Conservation (phyloP, 2,797 vertebrate species). For the Chloroceryle inda region DNA sequence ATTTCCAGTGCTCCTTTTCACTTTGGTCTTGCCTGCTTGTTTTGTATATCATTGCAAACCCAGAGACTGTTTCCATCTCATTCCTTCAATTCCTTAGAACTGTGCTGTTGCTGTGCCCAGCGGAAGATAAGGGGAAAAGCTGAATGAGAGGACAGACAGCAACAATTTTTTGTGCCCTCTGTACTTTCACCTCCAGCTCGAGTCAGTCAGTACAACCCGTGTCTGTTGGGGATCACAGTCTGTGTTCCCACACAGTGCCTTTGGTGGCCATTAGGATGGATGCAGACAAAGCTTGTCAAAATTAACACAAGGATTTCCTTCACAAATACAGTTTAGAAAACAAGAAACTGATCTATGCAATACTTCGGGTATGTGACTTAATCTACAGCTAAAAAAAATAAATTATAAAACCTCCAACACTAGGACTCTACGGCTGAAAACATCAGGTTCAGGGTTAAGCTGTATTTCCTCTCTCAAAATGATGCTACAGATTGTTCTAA, state of each 20-base stretch:
- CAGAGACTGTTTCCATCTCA: not conserved
- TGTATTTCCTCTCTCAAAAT: not conserved
- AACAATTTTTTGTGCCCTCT: not conserved
- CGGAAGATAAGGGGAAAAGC: not conserved
- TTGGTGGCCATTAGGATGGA: fast-evolving
- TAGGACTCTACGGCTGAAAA: not conserved
- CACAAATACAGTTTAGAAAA: not conserved
- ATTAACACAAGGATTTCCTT: not conserved
- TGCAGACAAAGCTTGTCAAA: not conserved
- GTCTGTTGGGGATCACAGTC: fast-evolving
- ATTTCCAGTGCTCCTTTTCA: not conserved
- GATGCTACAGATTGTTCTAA: not conserved
- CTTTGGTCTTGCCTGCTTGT: not conserved
- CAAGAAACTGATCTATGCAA: not conserved
- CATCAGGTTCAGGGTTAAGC: fast-evolving
- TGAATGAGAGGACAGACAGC: not conserved
- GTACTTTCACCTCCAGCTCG: not conserved
- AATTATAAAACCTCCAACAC: fast-evolving
- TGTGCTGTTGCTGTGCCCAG: not conserved
- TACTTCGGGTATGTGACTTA: not conserved
- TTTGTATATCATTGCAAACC: not conserved
- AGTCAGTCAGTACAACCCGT: not conserved
- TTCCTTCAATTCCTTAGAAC: not conserved
- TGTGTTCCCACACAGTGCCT: fast-evolving
- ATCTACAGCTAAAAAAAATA: not conserved